A percentile compares a stretch with the other conserved stretches of the same genome.
These are phyloP conservation scores for Drosophila orosa DNA, from an alignment of 1,140 invertebrate genomes.

Conservation along the genomic window DNA sequence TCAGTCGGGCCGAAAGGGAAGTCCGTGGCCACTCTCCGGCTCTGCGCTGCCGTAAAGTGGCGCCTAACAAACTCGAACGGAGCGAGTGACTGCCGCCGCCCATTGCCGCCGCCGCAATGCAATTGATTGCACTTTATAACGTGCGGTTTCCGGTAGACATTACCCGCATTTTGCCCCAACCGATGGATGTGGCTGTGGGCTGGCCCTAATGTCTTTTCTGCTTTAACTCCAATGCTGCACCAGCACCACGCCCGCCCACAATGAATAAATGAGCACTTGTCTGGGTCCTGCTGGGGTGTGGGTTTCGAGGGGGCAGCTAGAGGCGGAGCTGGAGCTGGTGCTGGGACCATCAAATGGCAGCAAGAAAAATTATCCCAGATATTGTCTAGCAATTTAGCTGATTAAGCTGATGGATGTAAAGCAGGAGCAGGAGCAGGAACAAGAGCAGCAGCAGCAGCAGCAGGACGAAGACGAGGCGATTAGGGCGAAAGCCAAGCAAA, in stretches of 20 bases:
- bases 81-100: conserved; percentile 24
- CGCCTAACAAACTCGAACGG: conserved; percentile 71
- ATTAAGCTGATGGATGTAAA: conserved; percentile 83
- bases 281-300: conserved; percentile 40
- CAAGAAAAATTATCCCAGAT: conserved; percentile 83
- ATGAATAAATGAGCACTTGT: conserved; percentile 83
- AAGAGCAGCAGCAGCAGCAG: conserved; percentile 36
- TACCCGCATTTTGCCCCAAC: conserved; percentile 76
- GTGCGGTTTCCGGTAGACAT: conserved; percentile 82
- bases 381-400: conserved; percentile 83
- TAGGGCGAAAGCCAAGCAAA: conserved; percentile 55
- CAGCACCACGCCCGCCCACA: conserved; percentile 27
- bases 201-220: conserved; percentile 78
- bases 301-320: background rate
- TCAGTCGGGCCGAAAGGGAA: conserved; percentile 25
- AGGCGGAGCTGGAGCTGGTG: background rate
- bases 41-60: conserved; percentile 62
- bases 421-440: conserved; percentile 36
- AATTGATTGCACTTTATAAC: conserved; percentile 83
- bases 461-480: conserved; percentile 58
- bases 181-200: conserved; percentile 43
- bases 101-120: conserved; percentile 74
- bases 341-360: conserved; percentile 69
- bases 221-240: conserved; percentile 43
- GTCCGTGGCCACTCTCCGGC: conserved; percentile 25